Evolutionary conservation across 2,888 invertebrate genomes (phyloP).

Genomic region (Meliscaeva auricollis): DNA sequence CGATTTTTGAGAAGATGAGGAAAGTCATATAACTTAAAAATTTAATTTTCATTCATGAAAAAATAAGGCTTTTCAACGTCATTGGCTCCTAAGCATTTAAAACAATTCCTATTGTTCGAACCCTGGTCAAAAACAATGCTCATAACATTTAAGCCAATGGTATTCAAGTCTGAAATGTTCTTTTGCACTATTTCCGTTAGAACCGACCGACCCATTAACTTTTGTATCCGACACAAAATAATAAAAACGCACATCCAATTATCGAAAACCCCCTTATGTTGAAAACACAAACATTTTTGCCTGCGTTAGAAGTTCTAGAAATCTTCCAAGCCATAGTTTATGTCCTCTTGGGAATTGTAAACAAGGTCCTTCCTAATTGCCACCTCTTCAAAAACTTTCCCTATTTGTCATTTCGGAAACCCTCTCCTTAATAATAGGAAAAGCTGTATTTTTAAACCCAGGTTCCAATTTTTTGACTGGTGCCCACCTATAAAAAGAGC

Average conservation of each 20-base stretch:
- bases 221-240: background rate
- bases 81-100: background rate
- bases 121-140: background rate
- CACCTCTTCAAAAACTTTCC: background rate
- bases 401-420: background rate
- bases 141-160: background rate
- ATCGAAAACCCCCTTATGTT: background rate
- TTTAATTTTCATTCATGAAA: background rate
- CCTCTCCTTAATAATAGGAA: background rate
- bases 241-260: background rate
- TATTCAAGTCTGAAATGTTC: background rate
- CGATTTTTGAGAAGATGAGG: background rate
- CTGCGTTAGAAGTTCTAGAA: background rate
- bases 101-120: background rate
- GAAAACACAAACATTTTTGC: background rate
- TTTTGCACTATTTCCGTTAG: background rate
- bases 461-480: background rate
- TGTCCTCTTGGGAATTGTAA: background rate
- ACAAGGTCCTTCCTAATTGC: background rate
- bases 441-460: background rate
- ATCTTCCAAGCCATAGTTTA: background rate
- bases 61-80: background rate
- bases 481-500: background rate
- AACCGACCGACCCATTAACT: background rate
- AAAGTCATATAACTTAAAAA: background rate